Base-by-base conservation (phyloP, 1,140 invertebrate genomes). In the Laupala kohalensis region DNA sequence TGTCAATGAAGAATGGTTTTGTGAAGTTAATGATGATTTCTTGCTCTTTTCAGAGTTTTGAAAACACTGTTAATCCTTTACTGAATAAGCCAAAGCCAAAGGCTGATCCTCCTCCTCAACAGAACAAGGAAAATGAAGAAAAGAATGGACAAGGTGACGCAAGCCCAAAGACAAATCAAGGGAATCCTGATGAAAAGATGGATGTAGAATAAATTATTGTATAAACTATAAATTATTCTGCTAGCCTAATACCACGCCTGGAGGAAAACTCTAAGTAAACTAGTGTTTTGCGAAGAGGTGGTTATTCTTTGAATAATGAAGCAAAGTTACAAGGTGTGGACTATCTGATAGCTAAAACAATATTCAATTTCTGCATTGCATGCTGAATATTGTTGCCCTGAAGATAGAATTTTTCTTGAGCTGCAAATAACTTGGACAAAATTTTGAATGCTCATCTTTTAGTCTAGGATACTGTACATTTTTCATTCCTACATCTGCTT, bases 11-110 rank as follows among this genome's bases (percentile, higher is more conserved):
- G 0, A 4, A 0, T 19, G 12, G n/a, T 19, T 28, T 28, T 19
- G 29, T 73, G 63, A n/a, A 73, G 3, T 66, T 28, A 19, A 73
- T 23, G 6, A 25, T 69, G 23, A 15, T 5, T 71, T 63, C 73
- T 5, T 70, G 76, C 75, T 70, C 71, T 72, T 81, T 78, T 9
- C 78, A 90, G 85, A 81, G 81, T 29, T 86, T 95, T 75, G 90
- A 94, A 74, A 86, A 77, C 67, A 83, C 81, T 9, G 86, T 92
- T 27, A 86, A 84, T 74, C 88, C 91, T 2, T 89, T 94, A 72
- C 80, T 95, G 64, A 93, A 91, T 77, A 95, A 94, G 80, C 90
- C 92, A 25, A 93, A 93, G 79, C 93, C 93, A 6, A 92, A 91
- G 80, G 83, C 79, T 4, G 83, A 85, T 25, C 78, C 82, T 12